phyloP scores from a whole-genome alignment of 2,888 invertebrate genomes.

The Automeris io region DNA sequence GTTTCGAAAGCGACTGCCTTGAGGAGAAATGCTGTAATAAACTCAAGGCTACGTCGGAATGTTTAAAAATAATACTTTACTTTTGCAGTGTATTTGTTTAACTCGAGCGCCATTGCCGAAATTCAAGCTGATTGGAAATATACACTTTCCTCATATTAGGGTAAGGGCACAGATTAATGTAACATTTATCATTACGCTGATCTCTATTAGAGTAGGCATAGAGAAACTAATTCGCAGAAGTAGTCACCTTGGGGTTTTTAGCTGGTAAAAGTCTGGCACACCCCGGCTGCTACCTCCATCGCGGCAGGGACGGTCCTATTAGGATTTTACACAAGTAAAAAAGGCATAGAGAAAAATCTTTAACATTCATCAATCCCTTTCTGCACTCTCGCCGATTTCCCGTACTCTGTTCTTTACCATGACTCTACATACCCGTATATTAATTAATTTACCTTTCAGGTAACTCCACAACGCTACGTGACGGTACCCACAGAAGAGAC shows the following conservation, averaged over 20 bases:
- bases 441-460: slow-evolving; percentile 20
- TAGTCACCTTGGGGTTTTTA: not conserved
- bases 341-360: too few species aligned
- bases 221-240: not conserved
- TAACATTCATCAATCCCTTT: too few species aligned
- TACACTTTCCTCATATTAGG: slow-evolving; percentile 50
- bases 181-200: not conserved
- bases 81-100: slow-evolving; percentile 45
- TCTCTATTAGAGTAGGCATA: not conserved
- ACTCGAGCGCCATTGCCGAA: slow-evolving; percentile 40
- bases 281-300: not conserved
- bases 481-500: slow-evolving; percentile 27
- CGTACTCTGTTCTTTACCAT: not conserved
- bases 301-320: too few species aligned
- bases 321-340: too few species aligned
- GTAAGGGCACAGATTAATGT: slow-evolving; percentile 16
- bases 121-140: slow-evolving; percentile 46
- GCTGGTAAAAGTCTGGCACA: not conserved
- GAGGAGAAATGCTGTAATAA: not conserved
- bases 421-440: not conserved
- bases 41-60: not conserved
- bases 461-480: slow-evolving; percentile 28
- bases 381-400: too few species aligned
- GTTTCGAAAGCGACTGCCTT: not conserved
- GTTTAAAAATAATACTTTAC: not conserved